phyloP scores from a whole-genome alignment of 2,113 vertebrate genomes.

The Phyllopteryx taeniolatus region DNA sequence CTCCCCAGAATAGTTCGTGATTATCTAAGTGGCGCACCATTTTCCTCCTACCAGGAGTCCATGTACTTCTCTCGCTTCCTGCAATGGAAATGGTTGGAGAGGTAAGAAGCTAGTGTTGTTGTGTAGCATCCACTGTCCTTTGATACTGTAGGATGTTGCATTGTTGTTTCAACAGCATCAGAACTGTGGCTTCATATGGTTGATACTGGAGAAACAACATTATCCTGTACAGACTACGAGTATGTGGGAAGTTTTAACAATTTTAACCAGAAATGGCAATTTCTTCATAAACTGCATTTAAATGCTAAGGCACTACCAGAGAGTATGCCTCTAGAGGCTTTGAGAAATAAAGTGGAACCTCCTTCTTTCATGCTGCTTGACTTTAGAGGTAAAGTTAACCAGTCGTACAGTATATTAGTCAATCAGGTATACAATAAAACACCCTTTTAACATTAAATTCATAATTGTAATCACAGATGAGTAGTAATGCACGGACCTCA shows the following conservation, averaged over 20 bases:
- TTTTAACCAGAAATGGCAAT: background rate
- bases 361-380: no score
- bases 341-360: no score
- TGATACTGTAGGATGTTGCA: background rate
- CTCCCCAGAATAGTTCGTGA: constrained; percentile 79
- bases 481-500: no score
- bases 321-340: background rate
- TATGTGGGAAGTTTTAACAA: background rate
- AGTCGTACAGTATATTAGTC: no score
- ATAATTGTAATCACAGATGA: no score
- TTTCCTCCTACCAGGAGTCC: constrained; percentile 85
- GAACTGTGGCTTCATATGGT: background rate
- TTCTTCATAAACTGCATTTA: background rate
- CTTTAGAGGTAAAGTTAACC: no score
- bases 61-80: constrained; percentile 88
- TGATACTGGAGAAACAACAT: background rate
- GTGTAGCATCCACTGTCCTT: background rate
- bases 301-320: background rate
- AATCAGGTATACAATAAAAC: no score
- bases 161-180: background rate
- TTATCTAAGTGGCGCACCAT: constrained; percentile 85
- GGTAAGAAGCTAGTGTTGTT: constrained; percentile 68
- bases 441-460: no score
- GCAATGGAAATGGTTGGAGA: constrained; percentile 95
- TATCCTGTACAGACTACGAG: background rate